A percentile compares a stretch with the other conserved stretches of the same genome.
Conservation (phyloP, 2,113 vertebrate genomes). For the Actenoides lindsayi region DNA sequence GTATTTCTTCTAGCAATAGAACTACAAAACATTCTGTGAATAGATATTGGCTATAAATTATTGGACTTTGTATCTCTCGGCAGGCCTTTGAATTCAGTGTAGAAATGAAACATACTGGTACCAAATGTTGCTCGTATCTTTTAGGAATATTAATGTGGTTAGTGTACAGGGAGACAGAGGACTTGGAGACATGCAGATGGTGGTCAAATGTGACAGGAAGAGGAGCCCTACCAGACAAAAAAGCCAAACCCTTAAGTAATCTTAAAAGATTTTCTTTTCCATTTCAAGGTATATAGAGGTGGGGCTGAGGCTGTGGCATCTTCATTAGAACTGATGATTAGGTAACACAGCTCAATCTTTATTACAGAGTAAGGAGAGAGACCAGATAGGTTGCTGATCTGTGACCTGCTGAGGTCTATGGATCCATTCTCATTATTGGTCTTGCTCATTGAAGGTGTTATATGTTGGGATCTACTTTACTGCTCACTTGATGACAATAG, state of each 20-base stretch:
- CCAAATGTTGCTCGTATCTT: neutral
- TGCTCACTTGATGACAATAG: neutral
- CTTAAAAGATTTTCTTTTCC: neutral
- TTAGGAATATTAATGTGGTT: neutral
- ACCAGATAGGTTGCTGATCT: neutral
- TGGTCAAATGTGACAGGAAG: neutral
- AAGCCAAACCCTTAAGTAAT: neutral
- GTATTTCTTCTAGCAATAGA: neutral
- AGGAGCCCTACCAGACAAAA: neutral
- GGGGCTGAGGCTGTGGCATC: neutral
- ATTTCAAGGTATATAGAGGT: neutral
- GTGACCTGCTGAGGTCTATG: neutral
- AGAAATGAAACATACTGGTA: neutral
- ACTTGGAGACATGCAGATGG: neutral
- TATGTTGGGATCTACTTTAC: accelerated
- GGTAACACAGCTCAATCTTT: neutral
- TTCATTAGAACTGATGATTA: neutral
- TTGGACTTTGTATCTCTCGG: neutral
- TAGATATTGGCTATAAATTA: neutral
- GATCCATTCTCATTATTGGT: neutral
- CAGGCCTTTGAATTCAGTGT: neutral
- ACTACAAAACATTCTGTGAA: neutral
- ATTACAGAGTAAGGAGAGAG: neutral
- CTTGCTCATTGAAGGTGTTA: neutral
- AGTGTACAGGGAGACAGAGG: neutral